Base-by-base conservation (phyloP, 2,888 invertebrate genomes). In the Plagodis pulveraria region DNA sequence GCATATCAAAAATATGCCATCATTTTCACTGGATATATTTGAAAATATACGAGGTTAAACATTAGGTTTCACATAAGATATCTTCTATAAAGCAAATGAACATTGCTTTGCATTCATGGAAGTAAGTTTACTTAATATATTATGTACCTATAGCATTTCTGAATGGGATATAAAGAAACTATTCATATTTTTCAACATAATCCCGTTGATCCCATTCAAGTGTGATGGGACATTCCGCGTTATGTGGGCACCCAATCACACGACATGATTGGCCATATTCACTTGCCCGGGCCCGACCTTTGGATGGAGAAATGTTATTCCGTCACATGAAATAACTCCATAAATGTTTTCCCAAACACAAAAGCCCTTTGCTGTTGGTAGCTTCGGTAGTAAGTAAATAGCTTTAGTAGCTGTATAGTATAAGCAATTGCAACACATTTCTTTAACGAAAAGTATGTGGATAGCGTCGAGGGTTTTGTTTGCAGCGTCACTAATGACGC, bases 181-280 rank as follows among this genome's bases (percentile, higher is more conserved):
- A 50, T 54, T 54, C 32, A 42, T 42, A 50, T 50, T 58, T 50
- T 50, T 54, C 42, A 38, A 47, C 54, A 50, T 54, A 47, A 54
- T 54, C 12, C 47, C 44, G 35, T 54, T 42, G 58, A 54, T 50
- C 54, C 58, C 58, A 54, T 54, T 58, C 53, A 54, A 35, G 42
- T 59, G 54, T 46, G 58, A 59, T 50, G 50, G 58, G 58, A 36
- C 50, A 54, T 61, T 56, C 43, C 44, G 44, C 35, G 48, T 54
- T 57, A 60, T 57, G 52, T 53, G 56, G 52, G 56, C 54, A 62
- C 57, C 52, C 57, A 62, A 63, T 56, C 68, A 61, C 56, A 66
- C 59, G 58, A 63, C 66, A 64, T 73, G 73, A 80, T 78, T 80
- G 72, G 70, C 67, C 66, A 69, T 73, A 70, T 72, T 74, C 59